phyloP scores from a whole-genome alignment of 1,140 invertebrate species.

The Listronotus bonariensis region DNA sequence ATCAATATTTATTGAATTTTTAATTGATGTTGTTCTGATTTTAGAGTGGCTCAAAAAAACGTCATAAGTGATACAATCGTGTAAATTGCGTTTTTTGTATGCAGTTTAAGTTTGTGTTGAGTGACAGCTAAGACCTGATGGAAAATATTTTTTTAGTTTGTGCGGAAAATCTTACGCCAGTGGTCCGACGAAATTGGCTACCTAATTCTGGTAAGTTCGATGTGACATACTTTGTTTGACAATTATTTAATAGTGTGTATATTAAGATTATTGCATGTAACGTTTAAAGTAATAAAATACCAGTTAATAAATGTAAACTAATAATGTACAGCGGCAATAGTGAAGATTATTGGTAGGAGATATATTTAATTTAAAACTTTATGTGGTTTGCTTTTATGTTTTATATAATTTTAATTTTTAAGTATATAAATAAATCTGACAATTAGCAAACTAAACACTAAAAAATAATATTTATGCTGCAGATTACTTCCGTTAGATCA shows the following conservation, averaged over 20 bases:
- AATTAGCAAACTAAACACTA: too few species aligned
- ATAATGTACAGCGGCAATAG: not conserved
- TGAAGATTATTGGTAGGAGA: too few species aligned
- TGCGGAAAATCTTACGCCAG: constrained; percentile 49
- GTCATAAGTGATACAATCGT: constrained; percentile 7
- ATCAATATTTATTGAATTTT: not conserved
- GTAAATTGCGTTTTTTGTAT: not conserved
- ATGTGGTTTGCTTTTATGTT: too few species aligned
- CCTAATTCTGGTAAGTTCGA: constrained; percentile 46
- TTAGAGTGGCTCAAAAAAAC: not conserved
- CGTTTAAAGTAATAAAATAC: too few species aligned
- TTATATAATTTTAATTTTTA: too few species aligned
- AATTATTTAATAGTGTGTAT: not conserved
- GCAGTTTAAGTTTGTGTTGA: constrained; percentile 26
- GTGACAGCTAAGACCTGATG: constrained; percentile 34
- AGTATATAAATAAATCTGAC: too few species aligned
- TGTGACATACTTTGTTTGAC: constrained; percentile 20
- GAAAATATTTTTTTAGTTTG: constrained; percentile 50
- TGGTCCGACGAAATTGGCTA: constrained; percentile 47
- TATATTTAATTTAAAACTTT: too few species aligned
- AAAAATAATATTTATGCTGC: too few species aligned
- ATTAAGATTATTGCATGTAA: not conserved
- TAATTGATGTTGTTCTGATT: constrained; percentile 6
- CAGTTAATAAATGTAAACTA: too few species aligned
- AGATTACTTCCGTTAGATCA: too few species aligned